Base-by-base conservation (phyloP, 2,113 vertebrate genomes). In the Psilopogon haemacephalus region DNA sequence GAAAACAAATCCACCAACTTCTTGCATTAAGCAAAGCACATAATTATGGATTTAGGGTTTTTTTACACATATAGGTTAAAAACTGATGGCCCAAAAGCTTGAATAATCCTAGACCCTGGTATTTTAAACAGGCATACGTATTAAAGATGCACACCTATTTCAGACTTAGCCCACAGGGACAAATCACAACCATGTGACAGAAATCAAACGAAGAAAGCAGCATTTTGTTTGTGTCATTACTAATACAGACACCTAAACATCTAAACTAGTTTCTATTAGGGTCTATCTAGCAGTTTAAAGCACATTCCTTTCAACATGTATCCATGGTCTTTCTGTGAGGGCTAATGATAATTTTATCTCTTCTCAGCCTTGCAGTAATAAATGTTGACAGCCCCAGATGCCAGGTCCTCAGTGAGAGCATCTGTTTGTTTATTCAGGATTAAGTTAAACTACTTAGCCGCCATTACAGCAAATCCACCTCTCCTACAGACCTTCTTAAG, bases 371-470 rank as follows among this genome's bases (percentile, higher is more conserved):
- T 86, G 79, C 46, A 89, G 94, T 98, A 98, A 98, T 97, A 98
- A 97, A 97, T 96, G 97, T 90, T 98, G 98, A 98, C 98, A 98
- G 98, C 87, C 96, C 97, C 98, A 98, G 98, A 98, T 98, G 98
- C 97, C 97, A 95, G 95, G 95, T 94, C 96, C 93, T 94, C 37
- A 42, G 94, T 68, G 93, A 97, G 97, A 97, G 97, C 98, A 98
- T 98, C 97, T 98, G 97, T 98, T 96, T 98, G 97, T 97, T 97
- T 98, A 96, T 96, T 98, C 35, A 52, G 98, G 98, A 98, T 98
- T 98, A 98, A 97, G 95, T 95, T 98, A 98, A 98, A 98, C 97
- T 97, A 97, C 98, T 99, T 98, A 98, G 96, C 97, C 73, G n/a
- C 94, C 96, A 94, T 95, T 88, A 96, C 71, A 60, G 96, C 54